Evolutionary conservation across 2,113 vertebrate genomes (phyloP).

Genomic region (Mobula hypostoma): DNA sequence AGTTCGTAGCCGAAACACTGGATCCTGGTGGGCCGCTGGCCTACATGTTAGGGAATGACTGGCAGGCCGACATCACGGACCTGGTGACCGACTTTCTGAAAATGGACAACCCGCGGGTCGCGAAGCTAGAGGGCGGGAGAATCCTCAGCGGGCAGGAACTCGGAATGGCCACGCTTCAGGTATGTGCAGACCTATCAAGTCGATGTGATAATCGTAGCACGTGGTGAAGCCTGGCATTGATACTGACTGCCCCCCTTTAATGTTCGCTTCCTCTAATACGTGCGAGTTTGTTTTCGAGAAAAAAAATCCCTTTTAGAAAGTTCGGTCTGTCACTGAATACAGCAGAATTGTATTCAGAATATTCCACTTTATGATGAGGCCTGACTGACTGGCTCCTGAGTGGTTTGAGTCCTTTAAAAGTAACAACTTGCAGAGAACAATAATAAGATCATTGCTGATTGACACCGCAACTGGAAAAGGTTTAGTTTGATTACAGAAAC

Average conservation of each 20-base stretch:
- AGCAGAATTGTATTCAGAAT: not conserved
- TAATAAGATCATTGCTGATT: slow-evolving; percentile 4
- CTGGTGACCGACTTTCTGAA: slow-evolving; percentile 85
- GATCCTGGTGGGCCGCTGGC: slow-evolving; percentile 67
- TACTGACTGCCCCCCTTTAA: not conserved
- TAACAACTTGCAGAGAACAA: slow-evolving; percentile 1
- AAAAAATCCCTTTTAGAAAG: not conserved
- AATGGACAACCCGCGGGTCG: slow-evolving; percentile 75
- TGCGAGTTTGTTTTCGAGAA: not conserved
- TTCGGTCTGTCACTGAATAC: not conserved
- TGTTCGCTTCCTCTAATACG: not conserved
- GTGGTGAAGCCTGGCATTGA: not conserved
- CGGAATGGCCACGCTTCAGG: slow-evolving; percentile 90
- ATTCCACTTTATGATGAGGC: not conserved
- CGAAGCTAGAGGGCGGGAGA: slow-evolving; percentile 67
- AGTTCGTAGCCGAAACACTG: slow-evolving; percentile 78
- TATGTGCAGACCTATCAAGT: slow-evolving; percentile 43
- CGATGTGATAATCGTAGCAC: not conserved
- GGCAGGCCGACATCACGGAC: slow-evolving; percentile 88
- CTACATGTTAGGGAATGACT: slow-evolving; percentile 75
- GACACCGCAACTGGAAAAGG: not conserved
- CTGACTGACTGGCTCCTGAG: not conserved
- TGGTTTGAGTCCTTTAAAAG: not conserved
- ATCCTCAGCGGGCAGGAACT: slow-evolving; percentile 73
- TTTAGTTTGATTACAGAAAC: not conserved